Evolutionary conservation across 2,888 invertebrate genomes (phyloP).

Genomic region (Seira musarum): DNA sequence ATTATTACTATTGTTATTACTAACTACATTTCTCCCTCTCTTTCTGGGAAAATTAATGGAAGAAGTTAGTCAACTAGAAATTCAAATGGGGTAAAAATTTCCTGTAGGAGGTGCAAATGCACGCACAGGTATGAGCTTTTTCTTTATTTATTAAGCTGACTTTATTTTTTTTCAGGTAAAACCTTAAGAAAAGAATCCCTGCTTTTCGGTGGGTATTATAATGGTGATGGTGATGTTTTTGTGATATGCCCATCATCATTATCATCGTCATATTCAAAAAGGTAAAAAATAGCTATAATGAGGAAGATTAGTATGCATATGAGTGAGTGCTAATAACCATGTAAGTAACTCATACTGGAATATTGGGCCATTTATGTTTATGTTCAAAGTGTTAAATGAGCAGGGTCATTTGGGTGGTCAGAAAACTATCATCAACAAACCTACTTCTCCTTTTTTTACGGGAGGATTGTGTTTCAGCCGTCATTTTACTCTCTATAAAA

Average conservation of each 20-base stretch:
- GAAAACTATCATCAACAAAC: constrained; percentile 67
- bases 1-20: too few species aligned
- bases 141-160: too few species aligned
- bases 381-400: constrained; percentile 69
- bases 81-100: too few species aligned
- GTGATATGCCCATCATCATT: constrained; percentile 20
- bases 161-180: too few species aligned
- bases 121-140: too few species aligned
- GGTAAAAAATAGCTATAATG: constrained; percentile 45
- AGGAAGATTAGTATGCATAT: constrained; percentile 70
- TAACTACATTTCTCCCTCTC: too few species aligned
- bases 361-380: constrained; percentile 70
- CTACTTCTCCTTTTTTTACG: constrained; percentile 54
- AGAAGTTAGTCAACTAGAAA: too few species aligned
- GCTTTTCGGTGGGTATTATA: too few species aligned
- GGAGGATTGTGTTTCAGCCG: background rate
- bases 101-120: too few species aligned
- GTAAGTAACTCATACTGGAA: constrained; percentile 69
- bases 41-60: too few species aligned
- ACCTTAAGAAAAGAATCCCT: too few species aligned
- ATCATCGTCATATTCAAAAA: too few species aligned
- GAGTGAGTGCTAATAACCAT: constrained; percentile 70
- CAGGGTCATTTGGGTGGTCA: constrained; percentile 70
- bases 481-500: background rate
- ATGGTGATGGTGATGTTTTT: constrained; percentile 15